Base-by-base conservation (phyloP, 2,113 vertebrate genomes). In the Carlito syrichta region DNA sequence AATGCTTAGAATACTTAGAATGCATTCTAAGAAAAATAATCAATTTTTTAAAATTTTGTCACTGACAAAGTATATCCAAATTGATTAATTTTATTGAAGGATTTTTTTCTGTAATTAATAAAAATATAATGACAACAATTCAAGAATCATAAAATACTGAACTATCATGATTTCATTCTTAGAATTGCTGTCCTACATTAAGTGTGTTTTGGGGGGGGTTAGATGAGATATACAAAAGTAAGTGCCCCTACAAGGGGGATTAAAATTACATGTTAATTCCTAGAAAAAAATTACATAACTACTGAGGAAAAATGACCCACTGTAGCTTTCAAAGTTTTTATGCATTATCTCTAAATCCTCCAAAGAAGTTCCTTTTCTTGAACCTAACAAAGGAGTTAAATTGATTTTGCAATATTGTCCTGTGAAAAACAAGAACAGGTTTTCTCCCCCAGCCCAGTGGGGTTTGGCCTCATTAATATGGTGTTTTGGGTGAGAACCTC, bases 231-330 rank as follows among this genome's bases (percentile, higher is more conserved):
- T 74, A 79, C 1, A 77, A 91, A 90, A 86, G 32, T 91, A 91
- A 84, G 63, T 94, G 23, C 50, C 43, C 66, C 27, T 86, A 52
- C 66, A 81, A 73, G 79, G 40, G 14, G 25, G 13, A 30, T 74
- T 96, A 88, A 95, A 97, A 93, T 82, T 48, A 43, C 16, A 86
- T 38, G 27, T 82, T 79, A 87, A 58, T 97, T 91, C 17, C 32
- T 90, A 91, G 71, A 60, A 95, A 89, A 66, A 88, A 90, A 81
- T 22, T 77, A 88, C 87, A n/a, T 92, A 86, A 92, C 43, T n/a
- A 0, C 56, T 91, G 40, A 81, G 48, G 85, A 73, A 89, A 93
- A 91, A 91, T 76, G 66, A 56, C 77, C 52, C 43, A 20, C 27
- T 60, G 66, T 94, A 62, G 74, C 92, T 96, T 50, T 89, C 86